Base-by-base conservation (phyloP, 1,140 invertebrate genomes). In the Penaeus vannamei region DNA sequence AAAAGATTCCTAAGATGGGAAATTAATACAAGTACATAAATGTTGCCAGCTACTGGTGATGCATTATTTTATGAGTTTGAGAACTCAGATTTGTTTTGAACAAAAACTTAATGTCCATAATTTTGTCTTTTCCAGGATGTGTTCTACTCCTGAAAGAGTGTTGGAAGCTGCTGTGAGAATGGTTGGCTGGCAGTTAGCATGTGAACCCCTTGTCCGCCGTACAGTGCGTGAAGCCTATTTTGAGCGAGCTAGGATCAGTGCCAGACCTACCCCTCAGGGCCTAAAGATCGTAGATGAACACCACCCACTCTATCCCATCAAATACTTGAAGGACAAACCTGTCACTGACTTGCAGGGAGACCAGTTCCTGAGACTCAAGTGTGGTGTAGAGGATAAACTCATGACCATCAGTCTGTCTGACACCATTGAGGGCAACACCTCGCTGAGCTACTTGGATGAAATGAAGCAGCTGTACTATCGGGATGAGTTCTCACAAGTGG, bases 401-500 rank as follows among this genome's bases (percentile, higher is more conserved):
- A 92, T 99, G 20, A 96, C 94, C 77, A 94, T 97, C 22, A 94
- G 93, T 3, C 94, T 98, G 26, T 95, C 95, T 89, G 96, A 97
- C 46, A 91, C 83, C 36, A 64, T 92, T 42, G 96, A 96, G 90
- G 97, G 97, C 2, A 96, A 96, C 91, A 96, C 96, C 0, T 94
- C 94, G 0, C 94, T 77, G 77, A 95, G 94, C 42, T 99, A 98
- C 92, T 94, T 98, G 22, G 97, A 98, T 85, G 98, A 99, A 94
- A 95, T 98, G 64, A 97, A 98, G 92, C 96, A 97, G 89, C 93
- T 99, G 0, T 99, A 98, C 93, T 96, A 97, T 89, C 95, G 95
- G 92, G 99, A 99, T 94, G 99, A 99, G 93, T 99, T 98, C 93
- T 98, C 97, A 92, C 97, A 98, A 91, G 96, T 96, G 91, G 98